These are phyloP conservation scores for Acanthaster planci DNA, from an alignment of 35 echinoderm and acorn worm genomes.

Conservation along the genomic window DNA sequence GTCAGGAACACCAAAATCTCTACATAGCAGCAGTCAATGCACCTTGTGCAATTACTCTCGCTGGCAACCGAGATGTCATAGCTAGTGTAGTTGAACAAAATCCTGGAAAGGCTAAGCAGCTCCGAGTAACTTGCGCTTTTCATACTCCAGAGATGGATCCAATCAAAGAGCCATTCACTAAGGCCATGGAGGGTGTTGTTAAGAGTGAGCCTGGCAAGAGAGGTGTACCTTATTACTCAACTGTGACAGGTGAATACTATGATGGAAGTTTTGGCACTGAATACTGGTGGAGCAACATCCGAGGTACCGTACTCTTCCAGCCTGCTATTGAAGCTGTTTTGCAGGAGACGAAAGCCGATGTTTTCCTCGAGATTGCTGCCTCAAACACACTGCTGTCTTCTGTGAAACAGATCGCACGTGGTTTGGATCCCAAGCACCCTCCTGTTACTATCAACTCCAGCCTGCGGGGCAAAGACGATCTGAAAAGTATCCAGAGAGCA, in stretches of 20 bases:
- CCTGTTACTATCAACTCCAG: constrained; percentile 61
- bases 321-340: constrained; percentile 76
- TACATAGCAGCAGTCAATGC: constrained; percentile 92
- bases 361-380: constrained; percentile 83
- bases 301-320: constrained; percentile 78
- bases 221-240: constrained; percentile 72
- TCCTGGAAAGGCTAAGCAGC: constrained; percentile 66
- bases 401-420: constrained; percentile 71
- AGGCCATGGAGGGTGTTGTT: constrained; percentile 72
- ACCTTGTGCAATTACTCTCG: constrained; percentile 74
- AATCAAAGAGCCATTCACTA: constrained; percentile 73
- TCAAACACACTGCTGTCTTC: constrained; percentile 81
- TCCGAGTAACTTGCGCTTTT: constrained; percentile 85
- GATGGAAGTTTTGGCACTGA: constrained; percentile 77
- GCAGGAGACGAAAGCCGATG: constrained; percentile 54
- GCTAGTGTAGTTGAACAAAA: constrained; percentile 63
- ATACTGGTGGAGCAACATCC: constrained; percentile 97
- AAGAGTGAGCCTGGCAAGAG: constrained; percentile 50
- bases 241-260: constrained; percentile 72
- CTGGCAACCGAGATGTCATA: constrained; percentile 69
- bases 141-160: constrained; percentile 92
- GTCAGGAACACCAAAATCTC: constrained; percentile 69
- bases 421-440: constrained; percentile 45
- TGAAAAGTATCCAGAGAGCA: constrained; percentile 50
- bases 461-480: constrained; percentile 77